Base-by-base conservation (phyloP, 2,888 invertebrate genomes). In the Mycogona germanica region DNA sequence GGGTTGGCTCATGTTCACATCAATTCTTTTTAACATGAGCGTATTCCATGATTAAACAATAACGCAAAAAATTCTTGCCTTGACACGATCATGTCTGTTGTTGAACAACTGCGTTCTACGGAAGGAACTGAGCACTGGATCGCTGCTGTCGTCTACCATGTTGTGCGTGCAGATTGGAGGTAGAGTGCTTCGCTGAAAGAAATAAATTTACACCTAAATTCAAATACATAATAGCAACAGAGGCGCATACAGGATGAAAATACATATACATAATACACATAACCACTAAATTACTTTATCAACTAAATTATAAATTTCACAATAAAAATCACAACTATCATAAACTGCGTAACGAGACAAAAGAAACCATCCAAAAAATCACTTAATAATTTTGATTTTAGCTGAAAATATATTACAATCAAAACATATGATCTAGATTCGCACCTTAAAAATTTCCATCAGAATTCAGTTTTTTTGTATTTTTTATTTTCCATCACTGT, bases 141-240 rank as follows among this genome's bases (percentile, higher is more conserved):
- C 92, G 61, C 81, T 82, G 75, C 79, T 79, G 69, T 89, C 89
- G 64, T 86, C 82, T 3, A 87, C 79, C 52, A 99, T 82, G 69
- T 99, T 99, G 67, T 99, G 98, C 0, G 98, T 99, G 47, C 97
- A 98, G 55, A 99, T 83, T 0, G 98, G 98, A 2, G 98, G 98
- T 58, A 98, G 73, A 0, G 83, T 81, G 59, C 84, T 84, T 52
- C 95, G 74, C 71, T 93, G 87, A 58, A 89, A 72, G 41, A 37
- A 23, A 45, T 51, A 46, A 19, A 40, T 47, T 40, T 41, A 42
- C 29, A n/a, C 17, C 17, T 44, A 19, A 40, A 28, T 29, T 40
- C n/a, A 26, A 25, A 35, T 19, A 17, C 30, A 7, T 12, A 12
- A 12, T 12, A 51, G 7, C 6, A 49, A 49, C 26, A 21, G 35